Conservation (phyloP, 2,113 vertebrate species). For the Globicephala melas region DNA sequence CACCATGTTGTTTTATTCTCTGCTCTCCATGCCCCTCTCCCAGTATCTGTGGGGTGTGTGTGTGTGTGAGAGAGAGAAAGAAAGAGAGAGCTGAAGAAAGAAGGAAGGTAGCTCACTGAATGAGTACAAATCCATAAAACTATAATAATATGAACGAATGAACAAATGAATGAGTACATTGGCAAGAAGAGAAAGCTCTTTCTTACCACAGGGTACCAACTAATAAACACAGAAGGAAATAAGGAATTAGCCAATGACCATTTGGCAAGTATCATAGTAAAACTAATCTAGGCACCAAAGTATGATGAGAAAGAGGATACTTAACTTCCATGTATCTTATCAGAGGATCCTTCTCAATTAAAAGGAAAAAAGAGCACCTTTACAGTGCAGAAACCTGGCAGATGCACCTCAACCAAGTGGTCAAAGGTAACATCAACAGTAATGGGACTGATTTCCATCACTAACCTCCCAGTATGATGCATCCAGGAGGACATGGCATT, state of each 20-base stretch:
- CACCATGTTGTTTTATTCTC: constrained; percentile 17
- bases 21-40: neutral
- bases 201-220: neutral
- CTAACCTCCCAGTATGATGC: fast-evolving
- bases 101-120: neutral
- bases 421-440: neutral
- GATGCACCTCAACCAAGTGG: no score
- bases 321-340: neutral
- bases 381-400: neutral
- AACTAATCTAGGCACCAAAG: neutral
- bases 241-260: neutral
- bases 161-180: neutral
- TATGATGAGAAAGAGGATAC: neutral
- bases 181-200: neutral
- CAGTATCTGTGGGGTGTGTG: neutral
- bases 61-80: neutral
- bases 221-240: neutral
- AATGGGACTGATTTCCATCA: neutral
- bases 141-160: neutral
- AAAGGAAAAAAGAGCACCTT: neutral
- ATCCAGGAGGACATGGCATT: fast-evolving
- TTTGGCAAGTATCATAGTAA: neutral
- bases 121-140: neutral
- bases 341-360: neutral
- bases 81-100: neutral